These are phyloP conservation scores for Lethrus apterus DNA, from an alignment of 1,140 invertebrate species.

Conservation along the genomic window DNA sequence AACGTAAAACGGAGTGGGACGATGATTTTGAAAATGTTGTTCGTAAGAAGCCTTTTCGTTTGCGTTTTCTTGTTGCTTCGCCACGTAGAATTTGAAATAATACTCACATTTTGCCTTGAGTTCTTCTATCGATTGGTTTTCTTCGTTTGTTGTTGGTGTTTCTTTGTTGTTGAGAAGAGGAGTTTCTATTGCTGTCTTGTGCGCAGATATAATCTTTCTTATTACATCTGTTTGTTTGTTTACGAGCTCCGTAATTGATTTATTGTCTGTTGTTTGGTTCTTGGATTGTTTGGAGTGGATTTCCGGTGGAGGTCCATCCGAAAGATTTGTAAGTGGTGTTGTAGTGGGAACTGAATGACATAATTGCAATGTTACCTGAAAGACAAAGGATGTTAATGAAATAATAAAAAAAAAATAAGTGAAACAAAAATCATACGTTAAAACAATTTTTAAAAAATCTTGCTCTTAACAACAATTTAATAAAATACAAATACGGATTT, in stretches of 20 bases:
- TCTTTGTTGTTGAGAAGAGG: slow-evolving; percentile 17
- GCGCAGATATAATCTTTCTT: slow-evolving; percentile 29
- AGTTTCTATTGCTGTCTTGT: slow-evolving; percentile 12
- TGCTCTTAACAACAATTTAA: too few relatives aligned
- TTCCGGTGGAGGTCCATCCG: too few relatives aligned
- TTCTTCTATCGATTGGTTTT: slow-evolving; percentile 19
- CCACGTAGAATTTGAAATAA: slow-evolving; percentile 1
- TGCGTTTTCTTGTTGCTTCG: background rate
- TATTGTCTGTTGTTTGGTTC: slow-evolving; percentile 4
- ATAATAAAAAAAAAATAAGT: background rate
- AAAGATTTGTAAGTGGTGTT: too few relatives aligned
- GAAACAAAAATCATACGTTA: too few relatives aligned
- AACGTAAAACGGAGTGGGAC: too few relatives aligned
- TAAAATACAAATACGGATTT: too few relatives aligned
- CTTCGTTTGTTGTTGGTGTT: slow-evolving; percentile 8
- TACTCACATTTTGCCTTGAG: slow-evolving; percentile 28
- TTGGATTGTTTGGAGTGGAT: background rate
- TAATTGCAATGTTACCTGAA: background rate
- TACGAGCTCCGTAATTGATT: slow-evolving; percentile 25
- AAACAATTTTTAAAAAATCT: too few relatives aligned
- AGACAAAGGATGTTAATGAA: background rate
- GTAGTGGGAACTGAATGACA: background rate
- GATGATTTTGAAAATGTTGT: too few relatives aligned
- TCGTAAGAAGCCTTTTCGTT: too few relatives aligned
- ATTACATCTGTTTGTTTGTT: slow-evolving; percentile 30